These are phyloP conservation scores for Tolmerus cingulatus DNA, from an alignment of 2,888 invertebrate genomes.

Conservation along the genomic window DNA sequence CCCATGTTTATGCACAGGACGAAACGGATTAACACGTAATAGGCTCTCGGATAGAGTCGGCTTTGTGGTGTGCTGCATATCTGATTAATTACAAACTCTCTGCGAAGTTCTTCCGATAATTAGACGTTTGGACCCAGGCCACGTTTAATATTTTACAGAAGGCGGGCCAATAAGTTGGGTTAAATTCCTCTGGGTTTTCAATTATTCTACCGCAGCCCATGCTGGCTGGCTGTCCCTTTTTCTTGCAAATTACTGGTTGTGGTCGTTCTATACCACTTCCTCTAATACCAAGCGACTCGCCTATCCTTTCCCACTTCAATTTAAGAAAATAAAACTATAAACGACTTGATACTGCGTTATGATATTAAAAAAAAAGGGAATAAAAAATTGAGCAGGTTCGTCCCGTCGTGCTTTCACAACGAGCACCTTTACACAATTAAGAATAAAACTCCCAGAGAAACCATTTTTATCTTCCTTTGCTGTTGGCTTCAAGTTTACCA, in stretches of 20 bases:
- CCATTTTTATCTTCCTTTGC: not conserved
- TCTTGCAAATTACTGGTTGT: not conserved
- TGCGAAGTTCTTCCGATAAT: not conserved
- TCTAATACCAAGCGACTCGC: not conserved
- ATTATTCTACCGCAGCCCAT: not conserved
- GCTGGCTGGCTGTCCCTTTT: not conserved
- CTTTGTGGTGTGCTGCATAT: not conserved
- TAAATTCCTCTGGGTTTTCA: not conserved
- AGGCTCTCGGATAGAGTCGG: not conserved
- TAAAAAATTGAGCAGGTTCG: not conserved
- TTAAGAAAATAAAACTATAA: not conserved
- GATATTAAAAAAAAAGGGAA: not conserved
- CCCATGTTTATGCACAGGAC: conserved; percentile 18
- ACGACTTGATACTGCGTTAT: not conserved
- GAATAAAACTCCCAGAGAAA: not conserved
- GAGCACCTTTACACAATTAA: not conserved
- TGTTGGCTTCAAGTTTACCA: not conserved
- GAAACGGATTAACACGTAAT: conserved; percentile 35
- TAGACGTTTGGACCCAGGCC: not conserved
- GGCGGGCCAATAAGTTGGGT: not conserved
- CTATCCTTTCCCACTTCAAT: not conserved
- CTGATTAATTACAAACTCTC: not conserved
- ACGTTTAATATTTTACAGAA: not conserved
- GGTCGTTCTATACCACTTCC: not conserved
- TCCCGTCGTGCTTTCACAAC: not conserved